Base-by-base conservation (phyloP, 2,797 vertebrate genomes). In the Chelon auratus region DNA sequence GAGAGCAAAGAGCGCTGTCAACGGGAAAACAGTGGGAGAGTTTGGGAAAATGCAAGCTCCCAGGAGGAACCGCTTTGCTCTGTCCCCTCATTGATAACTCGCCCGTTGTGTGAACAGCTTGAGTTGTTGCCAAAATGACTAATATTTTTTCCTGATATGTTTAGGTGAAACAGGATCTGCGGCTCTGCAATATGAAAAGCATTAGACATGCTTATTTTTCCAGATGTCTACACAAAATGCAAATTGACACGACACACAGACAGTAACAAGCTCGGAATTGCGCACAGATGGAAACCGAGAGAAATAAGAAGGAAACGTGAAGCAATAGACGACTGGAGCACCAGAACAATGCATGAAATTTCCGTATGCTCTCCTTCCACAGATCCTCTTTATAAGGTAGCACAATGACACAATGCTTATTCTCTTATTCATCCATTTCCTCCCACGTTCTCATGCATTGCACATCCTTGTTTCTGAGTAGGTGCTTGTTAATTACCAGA, bases 401-500 rank as follows among this genome's bases (percentile, higher is more conserved):
- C 61, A 74, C 84, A 86, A 75, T 69, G 66, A 80, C 61, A 68
- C 50, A 17, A 70, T 74, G 61, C 73, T 72, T 47, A 58, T 80
- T 81, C 55, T 81, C 51, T 72, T 68, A 86, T 77, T 82, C 64
- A 75, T 85, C 70, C 63, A 14, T 61, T 74, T 75, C 77, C 81
- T 75, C 78, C 75, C 76, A 77, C 62, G 5, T 80, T 68, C 65
- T 77, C 71, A 75, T 82, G 78, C 73, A 64, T 77, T 75, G 69
- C 75, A 60, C 72, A 64, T 83, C 75, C 84, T 69, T 77, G 83
- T 74, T 77, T 80, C 66, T 78, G 68, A 89, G 81, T 75, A 72
- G 81, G 74, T 71, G 73, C 83, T 80, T 79, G 80, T 80, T 92
- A 91, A 90, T 93, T 92, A 85, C 78, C 65, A 43, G 72, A 78